Base-by-base conservation (phyloP, 2,113 vertebrate genomes). In the Cercopithecus mona region DNA sequence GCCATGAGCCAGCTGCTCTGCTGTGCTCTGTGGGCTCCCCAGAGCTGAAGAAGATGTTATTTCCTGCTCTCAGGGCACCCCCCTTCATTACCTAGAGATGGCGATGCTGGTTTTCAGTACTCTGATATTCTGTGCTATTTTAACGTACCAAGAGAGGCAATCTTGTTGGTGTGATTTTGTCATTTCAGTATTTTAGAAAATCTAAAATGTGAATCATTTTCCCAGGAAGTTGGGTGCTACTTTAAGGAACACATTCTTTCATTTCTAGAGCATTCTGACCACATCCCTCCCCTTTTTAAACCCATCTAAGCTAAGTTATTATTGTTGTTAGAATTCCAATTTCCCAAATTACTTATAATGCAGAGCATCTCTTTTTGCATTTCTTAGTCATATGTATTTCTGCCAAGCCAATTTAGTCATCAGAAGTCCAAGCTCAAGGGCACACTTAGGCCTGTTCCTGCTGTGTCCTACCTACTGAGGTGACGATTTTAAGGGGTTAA, bases 131-230 rank as follows among this genome's bases (percentile, higher is more conserved):
- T 38, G 5, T 80, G 40, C 11, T 68, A 25, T 88, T 90, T 87
- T 86, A 66, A 94, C 83, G 38, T 72, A 66, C 32, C 16, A 0
- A 55, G 40, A 35, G 22, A 75, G 35, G n/a, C 52, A 61, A n/a
- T 73, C 94, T 85, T 81, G 25, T 61, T 95, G 79, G 61, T 89
- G 2, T 82, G 89, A 88, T 92, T 82, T 92, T 90, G 64, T 75
- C 90, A 61, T 80, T 88, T 96, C 23, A 70, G 43, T 88, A 57
- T 94, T 76, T 73, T 16, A 16, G 22, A 76, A 85, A 93, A 88
- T 32, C 59, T 90, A 72, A 88, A 92, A 66, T 73, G 23, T 43
- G 80, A 72, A 40, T 92, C 73, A 73, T 94, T 95, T 88, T 18
- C 23, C 84, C 35, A 72, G 38, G 93, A 89, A 78, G 66, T 85